Percentiles rank a stretch among this genome's conserved stretches.
Conservation (phyloP, 1,140 invertebrate species). For the Pseudomyrmex flavicornis region DNA sequence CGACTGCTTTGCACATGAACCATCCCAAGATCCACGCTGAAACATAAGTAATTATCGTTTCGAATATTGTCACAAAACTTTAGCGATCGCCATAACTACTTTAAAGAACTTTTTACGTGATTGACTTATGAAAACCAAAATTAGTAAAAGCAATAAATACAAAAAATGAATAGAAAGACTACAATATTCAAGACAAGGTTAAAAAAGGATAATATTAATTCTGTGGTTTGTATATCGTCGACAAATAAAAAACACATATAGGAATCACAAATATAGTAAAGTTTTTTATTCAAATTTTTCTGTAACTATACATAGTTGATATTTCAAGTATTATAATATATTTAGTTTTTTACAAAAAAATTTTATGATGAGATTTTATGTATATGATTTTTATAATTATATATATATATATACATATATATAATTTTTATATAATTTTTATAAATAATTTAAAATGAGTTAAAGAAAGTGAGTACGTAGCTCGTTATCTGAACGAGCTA, state of each 20-base stretch:
- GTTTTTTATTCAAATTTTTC: no score
- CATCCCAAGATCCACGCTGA: slow-evolving; percentile 96
- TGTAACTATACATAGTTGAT: no score
- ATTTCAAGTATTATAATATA: no score
- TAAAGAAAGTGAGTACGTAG: not conserved
- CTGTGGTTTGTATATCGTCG: no score
- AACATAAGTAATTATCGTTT: slow-evolving; percentile 82
- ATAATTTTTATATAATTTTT: not conserved
- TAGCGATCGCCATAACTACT: not conserved
- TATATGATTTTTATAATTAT: no score
- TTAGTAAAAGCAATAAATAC: not conserved
- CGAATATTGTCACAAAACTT: slow-evolving; percentile 10
- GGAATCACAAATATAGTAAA: no score
- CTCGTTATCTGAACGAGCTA: not conserved
- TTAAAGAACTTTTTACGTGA: slow-evolving; percentile 34
- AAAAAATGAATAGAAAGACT: not conserved
- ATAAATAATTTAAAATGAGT: not conserved
- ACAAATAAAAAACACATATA: no score
- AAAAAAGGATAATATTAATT: no score
- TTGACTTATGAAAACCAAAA: slow-evolving; percentile 20
- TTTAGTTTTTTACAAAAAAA: no score
- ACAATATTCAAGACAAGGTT: no score
- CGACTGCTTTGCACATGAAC: slow-evolving; percentile 97
- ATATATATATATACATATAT: no score
- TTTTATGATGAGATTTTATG: no score